phyloP scores from a whole-genome alignment of 2,888 invertebrate genomes.

The Latrodectus elegans region DNA sequence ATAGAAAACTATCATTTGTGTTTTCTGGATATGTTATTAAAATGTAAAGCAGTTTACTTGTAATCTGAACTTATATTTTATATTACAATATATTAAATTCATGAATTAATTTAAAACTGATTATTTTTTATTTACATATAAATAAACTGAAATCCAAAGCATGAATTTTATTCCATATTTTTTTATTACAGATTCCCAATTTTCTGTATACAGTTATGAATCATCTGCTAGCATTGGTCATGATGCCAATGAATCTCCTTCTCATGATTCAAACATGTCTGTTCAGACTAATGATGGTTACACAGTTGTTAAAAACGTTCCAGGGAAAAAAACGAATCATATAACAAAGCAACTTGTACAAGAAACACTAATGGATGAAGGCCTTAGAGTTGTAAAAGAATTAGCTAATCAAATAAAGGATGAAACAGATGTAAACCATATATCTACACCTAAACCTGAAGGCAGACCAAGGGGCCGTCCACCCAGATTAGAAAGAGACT shows the following conservation, averaged over 20 bases:
- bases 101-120: neutral
- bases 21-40: no score
- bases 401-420: constrained; percentile 72
- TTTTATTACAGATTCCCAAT: constrained; percentile 80
- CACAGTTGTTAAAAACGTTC: constrained; percentile 40
- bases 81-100: neutral
- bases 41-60: no score
- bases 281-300: constrained; percentile 65
- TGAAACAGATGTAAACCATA: constrained; percentile 68
- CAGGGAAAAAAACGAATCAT: constrained; percentile 71
- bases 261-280: constrained; percentile 74
- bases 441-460: constrained; percentile 55
- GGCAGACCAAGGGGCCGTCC: constrained; percentile 70
- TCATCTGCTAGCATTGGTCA: constrained; percentile 71
- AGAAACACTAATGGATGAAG: constrained; percentile 77
- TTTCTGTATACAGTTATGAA: constrained; percentile 83
- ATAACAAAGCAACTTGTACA: constrained; percentile 73
- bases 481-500: constrained; percentile 68
- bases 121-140: neutral
- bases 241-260: constrained; percentile 80
- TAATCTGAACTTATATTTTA: no score
- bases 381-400: constrained; percentile 76
- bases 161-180: neutral
- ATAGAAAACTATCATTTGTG: no score
- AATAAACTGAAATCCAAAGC: neutral